Percentiles rank a stretch among this genome's conserved stretches.
phyloP scores from a whole-genome alignment of 2,888 invertebrate species.

The Ryuthela nishihirai region DNA sequence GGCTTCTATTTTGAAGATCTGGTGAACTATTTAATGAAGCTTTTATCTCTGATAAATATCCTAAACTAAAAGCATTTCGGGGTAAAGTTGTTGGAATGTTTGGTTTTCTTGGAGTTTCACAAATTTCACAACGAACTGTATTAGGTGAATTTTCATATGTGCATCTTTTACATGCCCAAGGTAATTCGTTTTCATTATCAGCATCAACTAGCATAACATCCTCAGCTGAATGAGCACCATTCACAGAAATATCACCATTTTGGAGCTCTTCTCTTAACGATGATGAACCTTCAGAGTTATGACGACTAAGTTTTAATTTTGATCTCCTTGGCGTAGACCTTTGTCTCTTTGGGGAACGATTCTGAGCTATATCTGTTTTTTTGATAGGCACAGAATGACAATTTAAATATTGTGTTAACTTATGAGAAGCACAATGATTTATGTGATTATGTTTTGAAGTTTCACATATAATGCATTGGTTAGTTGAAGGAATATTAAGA shows the following conservation, averaged over 20 bases:
- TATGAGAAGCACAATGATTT: slow-evolving; percentile 14
- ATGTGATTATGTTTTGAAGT: slow-evolving; percentile 34
- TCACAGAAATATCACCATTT: slow-evolving; percentile 19
- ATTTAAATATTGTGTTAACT: slow-evolving; percentile 22
- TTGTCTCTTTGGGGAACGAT: slow-evolving; percentile 55
- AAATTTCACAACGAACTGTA: slow-evolving; percentile 67
- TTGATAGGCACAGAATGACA: slow-evolving; percentile 29
- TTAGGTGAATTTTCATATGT: slow-evolving; percentile 68
- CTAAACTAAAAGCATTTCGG: slow-evolving; percentile 46
- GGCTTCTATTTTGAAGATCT: slow-evolving; percentile 16
- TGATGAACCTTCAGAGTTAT: slow-evolving; percentile 36
- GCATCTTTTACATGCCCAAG: slow-evolving; percentile 69
- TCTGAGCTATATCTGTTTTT: slow-evolving; percentile 24
- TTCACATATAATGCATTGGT: slow-evolving; percentile 43
- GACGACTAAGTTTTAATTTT: slow-evolving; percentile 58
- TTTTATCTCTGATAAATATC: slow-evolving; percentile 33
- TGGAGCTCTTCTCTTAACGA: slow-evolving; percentile 5
- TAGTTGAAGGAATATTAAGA: slow-evolving; percentile 46
- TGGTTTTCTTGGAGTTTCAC: slow-evolving; percentile 62
- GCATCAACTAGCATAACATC: slow-evolving; percentile 36
- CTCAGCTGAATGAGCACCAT: slow-evolving; percentile 35
- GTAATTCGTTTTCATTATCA: slow-evolving; percentile 50
- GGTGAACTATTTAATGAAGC: slow-evolving; percentile 26
- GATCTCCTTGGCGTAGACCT: slow-evolving; percentile 55
- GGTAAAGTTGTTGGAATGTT: slow-evolving; percentile 51